These are phyloP conservation scores for Brachionus rotundiformis DNA, from an alignment of 1,140 invertebrate species.

Conservation along the genomic window DNA sequence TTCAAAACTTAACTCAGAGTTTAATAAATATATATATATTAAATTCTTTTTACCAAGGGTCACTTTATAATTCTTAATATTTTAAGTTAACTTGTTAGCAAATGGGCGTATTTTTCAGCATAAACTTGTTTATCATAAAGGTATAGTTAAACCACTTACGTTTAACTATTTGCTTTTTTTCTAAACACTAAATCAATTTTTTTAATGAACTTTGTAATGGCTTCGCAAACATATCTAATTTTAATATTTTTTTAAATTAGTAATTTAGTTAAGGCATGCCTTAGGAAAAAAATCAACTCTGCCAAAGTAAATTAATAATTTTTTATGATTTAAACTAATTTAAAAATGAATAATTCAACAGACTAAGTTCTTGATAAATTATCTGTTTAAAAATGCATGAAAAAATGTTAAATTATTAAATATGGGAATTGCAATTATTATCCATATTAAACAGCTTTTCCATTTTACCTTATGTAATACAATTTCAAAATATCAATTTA, in stretches of 20 bases:
- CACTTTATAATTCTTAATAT: no score
- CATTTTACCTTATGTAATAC: background rate
- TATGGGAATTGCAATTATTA: background rate
- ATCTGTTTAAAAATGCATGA: background rate
- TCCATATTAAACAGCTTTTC: background rate
- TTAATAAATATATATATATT: no score
- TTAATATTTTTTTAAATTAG: no score
- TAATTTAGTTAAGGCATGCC: no score
- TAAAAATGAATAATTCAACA: background rate
- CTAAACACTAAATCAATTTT: background rate
- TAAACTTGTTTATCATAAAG: background rate
- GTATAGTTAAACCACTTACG: background rate
- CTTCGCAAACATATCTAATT: no score
- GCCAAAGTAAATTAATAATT: no score
- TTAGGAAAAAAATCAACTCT: no score
- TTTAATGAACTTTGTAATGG: background rate
- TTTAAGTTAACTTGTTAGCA: no score
- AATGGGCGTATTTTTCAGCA: background rate
- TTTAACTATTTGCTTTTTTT: background rate
- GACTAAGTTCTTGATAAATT: background rate
- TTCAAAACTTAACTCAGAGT: no score
- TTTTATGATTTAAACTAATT: no score
- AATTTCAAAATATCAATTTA: conserved; percentile 12
- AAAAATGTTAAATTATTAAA: background rate
- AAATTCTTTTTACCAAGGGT: no score